These are phyloP conservation scores for Odontamblyopus rebecca DNA, from an alignment of 2,797 vertebrate species.

Conservation along the genomic window DNA sequence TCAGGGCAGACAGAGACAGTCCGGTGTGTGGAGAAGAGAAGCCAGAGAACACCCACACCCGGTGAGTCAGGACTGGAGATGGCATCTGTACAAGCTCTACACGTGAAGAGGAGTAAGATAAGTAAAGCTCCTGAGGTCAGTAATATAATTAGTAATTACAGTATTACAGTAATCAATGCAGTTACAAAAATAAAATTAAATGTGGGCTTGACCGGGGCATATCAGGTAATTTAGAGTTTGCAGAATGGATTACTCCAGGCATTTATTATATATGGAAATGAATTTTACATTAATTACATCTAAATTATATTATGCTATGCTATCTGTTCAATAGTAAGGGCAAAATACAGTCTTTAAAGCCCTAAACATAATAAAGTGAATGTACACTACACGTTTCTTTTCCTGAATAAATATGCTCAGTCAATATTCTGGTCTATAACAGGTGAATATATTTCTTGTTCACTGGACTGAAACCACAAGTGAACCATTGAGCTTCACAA, in stretches of 20 bases:
- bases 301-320: not conserved
- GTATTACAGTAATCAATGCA: not conserved
- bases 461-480: constrained; percentile 33
- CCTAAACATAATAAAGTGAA: not conserved
- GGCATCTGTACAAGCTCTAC: not conserved
- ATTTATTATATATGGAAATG: not conserved
- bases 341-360: too few relatives aligned
- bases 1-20: constrained; percentile 56
- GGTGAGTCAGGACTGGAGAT: constrained; percentile 15
- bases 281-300: not conserved
- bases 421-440: not conserved
- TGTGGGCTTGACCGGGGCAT: not conserved
- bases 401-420: not conserved
- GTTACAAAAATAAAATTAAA: not conserved
- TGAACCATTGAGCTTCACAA: constrained; percentile 50
- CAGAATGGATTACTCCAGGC: not conserved
- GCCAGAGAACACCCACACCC: constrained; percentile 54
- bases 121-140: not conserved
- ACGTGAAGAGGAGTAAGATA: constrained; percentile 4
- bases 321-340: too few relatives aligned
- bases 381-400: not conserved
- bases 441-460: constrained; percentile 14
- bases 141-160: not conserved
- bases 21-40: constrained; percentile 49
- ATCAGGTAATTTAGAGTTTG: not conserved